These are phyloP conservation scores for Melanotaenia parkinsoni DNA, from an alignment of 2,797 vertebrate species.

Conservation along the genomic window DNA sequence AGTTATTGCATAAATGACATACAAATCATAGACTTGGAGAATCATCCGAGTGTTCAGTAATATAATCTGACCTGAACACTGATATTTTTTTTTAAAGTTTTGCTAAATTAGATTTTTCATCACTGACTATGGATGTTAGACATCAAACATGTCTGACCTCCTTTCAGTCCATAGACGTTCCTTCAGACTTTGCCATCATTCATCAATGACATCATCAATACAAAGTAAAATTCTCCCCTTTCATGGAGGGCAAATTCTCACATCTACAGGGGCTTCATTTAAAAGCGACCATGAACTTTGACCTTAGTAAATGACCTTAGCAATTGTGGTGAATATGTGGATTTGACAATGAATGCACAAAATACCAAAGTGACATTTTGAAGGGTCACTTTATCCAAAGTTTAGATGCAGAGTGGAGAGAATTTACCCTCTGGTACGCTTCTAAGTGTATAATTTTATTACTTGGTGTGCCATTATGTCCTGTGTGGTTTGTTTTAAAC, in stretches of 20 bases:
- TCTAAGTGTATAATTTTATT: neutral
- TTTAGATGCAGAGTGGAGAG: conserved; percentile 17
- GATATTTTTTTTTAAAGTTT: neutral
- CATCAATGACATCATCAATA: conserved; percentile 57
- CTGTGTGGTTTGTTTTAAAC: conserved; percentile 20
- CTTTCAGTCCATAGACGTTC: conserved; percentile 46
- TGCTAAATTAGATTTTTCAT: neutral
- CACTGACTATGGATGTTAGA: neutral
- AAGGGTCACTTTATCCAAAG: conserved; percentile 30
- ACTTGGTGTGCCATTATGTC: conserved; percentile 4
- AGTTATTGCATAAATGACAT: too few relatives aligned
- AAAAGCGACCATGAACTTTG: conserved; percentile 70
- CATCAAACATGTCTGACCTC: conserved; percentile 20
- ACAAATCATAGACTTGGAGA: neutral
- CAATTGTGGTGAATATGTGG: conserved; percentile 41
- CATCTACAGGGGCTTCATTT: conserved; percentile 56
- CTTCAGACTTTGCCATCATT: conserved; percentile 44
- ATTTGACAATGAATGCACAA: conserved; percentile 51
- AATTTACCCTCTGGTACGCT: conserved; percentile 3
- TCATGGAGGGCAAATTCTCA: conserved; percentile 54
- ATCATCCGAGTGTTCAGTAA: neutral
- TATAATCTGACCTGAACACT: neutral
- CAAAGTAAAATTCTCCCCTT: conserved; percentile 43
- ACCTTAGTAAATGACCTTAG: conserved; percentile 53
- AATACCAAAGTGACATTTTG: conserved; percentile 66